Conservation (phyloP, 2,113 vertebrate species). For the Gymnarchus niloticus region DNA sequence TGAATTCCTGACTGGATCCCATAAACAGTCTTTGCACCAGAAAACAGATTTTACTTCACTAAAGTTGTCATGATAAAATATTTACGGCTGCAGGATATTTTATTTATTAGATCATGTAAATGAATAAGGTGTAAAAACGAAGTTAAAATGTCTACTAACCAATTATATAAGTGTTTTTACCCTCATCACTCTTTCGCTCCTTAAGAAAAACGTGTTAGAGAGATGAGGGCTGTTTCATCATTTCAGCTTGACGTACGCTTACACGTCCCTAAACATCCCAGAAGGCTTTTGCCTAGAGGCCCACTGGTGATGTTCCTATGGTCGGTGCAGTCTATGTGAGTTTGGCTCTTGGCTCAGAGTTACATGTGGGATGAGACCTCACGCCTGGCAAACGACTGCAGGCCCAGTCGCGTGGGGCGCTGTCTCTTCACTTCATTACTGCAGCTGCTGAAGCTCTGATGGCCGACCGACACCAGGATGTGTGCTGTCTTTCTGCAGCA, state of each 20-base stretch:
- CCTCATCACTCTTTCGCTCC: neutral
- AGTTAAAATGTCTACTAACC: neutral
- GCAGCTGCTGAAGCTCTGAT: neutral
- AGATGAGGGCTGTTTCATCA: neutral
- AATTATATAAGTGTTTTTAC: neutral
- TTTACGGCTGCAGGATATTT: neutral
- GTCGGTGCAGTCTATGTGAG: neutral
- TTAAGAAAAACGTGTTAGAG: neutral
- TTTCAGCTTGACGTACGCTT: neutral
- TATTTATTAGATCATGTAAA: neutral
- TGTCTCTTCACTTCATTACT: neutral
- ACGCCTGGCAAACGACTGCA: too few species aligned
- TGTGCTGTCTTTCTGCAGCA: too few species aligned
- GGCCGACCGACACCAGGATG: neutral
- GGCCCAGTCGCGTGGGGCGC: too few species aligned
- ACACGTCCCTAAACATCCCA: neutral
- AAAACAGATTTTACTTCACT: neutral
- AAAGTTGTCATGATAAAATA: constrained; percentile 1
- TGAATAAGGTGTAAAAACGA: neutral
- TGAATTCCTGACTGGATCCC: neutral
- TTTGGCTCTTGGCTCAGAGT: neutral
- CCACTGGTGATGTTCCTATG: neutral
- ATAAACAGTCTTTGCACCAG: neutral
- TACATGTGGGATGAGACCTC: too few species aligned
- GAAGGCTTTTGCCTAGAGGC: neutral